A percentile compares a stretch with the other conserved stretches of the same genome.
phyloP scores from a whole-genome alignment of 1,140 invertebrate species.

The Caenorhabditis brenneri region DNA sequence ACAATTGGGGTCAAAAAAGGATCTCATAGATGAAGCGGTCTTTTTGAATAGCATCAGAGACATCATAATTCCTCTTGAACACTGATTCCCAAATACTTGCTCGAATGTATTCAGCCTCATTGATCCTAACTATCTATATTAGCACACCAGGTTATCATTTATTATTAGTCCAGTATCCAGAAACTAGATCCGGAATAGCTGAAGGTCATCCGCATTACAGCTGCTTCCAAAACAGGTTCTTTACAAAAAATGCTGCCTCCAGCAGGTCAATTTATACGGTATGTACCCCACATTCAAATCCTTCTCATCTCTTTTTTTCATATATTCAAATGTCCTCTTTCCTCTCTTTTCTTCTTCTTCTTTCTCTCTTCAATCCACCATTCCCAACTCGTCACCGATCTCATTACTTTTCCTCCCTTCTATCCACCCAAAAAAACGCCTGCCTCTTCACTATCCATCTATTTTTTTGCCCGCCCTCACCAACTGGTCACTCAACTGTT shows the following conservation, averaged over 20 bases:
- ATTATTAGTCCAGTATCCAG: too few relatives aligned
- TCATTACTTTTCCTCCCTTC: not conserved
- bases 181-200: too few relatives aligned
- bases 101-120: too few relatives aligned
- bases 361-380: not conserved
- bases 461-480: not conserved
- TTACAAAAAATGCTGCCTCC: not conserved
- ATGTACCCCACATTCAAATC: not conserved
- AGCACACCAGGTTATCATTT: too few relatives aligned
- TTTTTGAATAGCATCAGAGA: too few relatives aligned
- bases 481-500: slow-evolving; percentile 32
- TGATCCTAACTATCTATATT: too few relatives aligned
- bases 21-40: too few relatives aligned
- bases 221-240: not conserved
- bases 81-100: too few relatives aligned
- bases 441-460: not conserved
- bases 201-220: too few relatives aligned
- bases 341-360: not conserved
- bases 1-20: too few relatives aligned
- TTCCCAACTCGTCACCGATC: slow-evolving; percentile 13
- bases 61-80: too few relatives aligned
- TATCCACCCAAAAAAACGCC: not conserved
- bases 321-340: not conserved
- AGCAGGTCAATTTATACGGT: not conserved
- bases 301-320: not conserved